Conservation (phyloP, 2,888 invertebrate genomes). For the Ormia ochracea region DNA sequence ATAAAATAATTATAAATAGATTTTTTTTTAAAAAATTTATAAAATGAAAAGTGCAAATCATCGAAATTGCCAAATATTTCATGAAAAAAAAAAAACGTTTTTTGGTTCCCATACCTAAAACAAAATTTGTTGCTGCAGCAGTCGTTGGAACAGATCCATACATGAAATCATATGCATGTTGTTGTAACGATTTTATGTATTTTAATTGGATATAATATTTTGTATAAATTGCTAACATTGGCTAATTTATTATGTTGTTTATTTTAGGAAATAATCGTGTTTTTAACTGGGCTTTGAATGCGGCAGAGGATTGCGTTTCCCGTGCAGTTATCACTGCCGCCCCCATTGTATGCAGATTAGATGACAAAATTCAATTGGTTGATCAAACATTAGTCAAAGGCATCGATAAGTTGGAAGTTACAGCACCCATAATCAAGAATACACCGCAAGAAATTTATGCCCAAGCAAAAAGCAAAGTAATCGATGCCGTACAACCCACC, state of each 20-base stretch:
- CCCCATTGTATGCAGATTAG: slow-evolving; percentile 80
- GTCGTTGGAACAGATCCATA: too few relatives aligned
- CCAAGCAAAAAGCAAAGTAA: slow-evolving; percentile 80
- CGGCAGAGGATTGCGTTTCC: slow-evolving; percentile 81
- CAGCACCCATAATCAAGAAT: slow-evolving; percentile 83
- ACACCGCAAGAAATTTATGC: slow-evolving; percentile 80
- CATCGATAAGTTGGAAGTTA: slow-evolving; percentile 81
- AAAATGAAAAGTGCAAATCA: too few relatives aligned
- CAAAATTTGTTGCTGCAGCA: too few relatives aligned
- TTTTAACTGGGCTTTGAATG: slow-evolving; percentile 83
- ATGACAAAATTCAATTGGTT: slow-evolving; percentile 79
- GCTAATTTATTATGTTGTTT: not conserved
- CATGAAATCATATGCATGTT: too few relatives aligned
- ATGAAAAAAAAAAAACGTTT: too few relatives aligned
- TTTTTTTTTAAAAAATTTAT: too few relatives aligned
- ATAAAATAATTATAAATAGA: too few relatives aligned
- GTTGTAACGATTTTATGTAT: too few relatives aligned
- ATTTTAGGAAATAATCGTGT: slow-evolving; percentile 80
- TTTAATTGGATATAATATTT: too few relatives aligned
- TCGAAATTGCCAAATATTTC: too few relatives aligned
- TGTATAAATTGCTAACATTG: not conserved
- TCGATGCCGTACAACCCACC: slow-evolving; percentile 80
- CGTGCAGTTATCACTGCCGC: slow-evolving; percentile 80
- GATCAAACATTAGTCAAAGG: slow-evolving; percentile 83
- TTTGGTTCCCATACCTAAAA: too few relatives aligned